Evolutionary conservation across 2,888 invertebrate genomes (phyloP).

Genomic region (Drosophila kanekoi): DNA sequence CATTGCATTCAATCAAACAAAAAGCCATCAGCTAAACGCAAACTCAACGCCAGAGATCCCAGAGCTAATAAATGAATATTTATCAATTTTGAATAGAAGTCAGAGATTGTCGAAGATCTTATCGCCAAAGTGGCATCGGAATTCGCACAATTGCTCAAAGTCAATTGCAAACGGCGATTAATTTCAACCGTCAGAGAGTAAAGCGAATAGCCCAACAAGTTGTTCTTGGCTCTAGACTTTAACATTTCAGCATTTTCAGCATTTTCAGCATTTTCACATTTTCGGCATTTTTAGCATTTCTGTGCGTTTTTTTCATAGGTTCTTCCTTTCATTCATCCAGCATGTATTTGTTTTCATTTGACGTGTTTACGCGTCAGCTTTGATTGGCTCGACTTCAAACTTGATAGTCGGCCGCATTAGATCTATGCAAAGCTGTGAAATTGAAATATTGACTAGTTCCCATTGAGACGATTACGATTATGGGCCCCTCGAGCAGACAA

Average conservation of each 20-base stretch:
- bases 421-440: constrained; percentile 27
- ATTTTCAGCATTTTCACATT: too few species aligned
- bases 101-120: constrained; percentile 1
- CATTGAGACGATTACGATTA: constrained; percentile 33
- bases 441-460: constrained; percentile 31
- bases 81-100: constrained; percentile 31
- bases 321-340: constrained; percentile 3
- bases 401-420: constrained; percentile 30
- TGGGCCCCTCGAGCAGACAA: constrained; percentile 5
- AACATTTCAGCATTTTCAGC: constrained; percentile 14
- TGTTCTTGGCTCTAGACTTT: constrained; percentile 12
- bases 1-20: constrained; percentile 51
- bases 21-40: constrained; percentile 40
- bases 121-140: constrained; percentile 25
- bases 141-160: constrained; percentile 63
- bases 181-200: constrained; percentile 42
- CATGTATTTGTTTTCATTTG: constrained; percentile 33
- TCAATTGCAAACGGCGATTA: constrained; percentile 56
- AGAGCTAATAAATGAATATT: constrained; percentile 20
- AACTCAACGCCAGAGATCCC: too few species aligned
- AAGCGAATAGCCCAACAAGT: constrained; percentile 21
- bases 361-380: constrained; percentile 40
- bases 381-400: constrained; percentile 42
- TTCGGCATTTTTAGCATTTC: constrained; percentile 6
- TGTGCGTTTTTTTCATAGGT: neutral